phyloP scores from a whole-genome alignment of 2,113 vertebrate species.

The Mirounga angustirostris region DNA sequence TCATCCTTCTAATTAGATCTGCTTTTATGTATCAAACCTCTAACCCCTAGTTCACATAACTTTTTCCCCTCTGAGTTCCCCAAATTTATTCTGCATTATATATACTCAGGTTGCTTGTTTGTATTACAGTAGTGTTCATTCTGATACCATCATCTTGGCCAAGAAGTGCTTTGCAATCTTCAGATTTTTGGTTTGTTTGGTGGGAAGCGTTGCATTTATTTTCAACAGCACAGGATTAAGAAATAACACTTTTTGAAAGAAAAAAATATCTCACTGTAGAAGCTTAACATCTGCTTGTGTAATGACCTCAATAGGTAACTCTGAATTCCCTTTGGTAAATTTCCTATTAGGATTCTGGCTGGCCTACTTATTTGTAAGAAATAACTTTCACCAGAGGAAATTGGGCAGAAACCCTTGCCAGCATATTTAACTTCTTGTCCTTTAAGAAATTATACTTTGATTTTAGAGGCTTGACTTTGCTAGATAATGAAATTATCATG shows the following conservation, averaged over 20 bases:
- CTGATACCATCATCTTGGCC: not conserved
- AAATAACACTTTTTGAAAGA: constrained; percentile 13
- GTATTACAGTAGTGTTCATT: accelerated
- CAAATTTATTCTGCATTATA: not conserved
- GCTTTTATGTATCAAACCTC: not conserved
- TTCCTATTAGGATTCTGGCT: constrained; percentile 66
- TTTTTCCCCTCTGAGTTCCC: not conserved
- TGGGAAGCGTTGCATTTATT: not conserved
- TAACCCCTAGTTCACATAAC: not conserved
- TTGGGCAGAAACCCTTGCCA: constrained; percentile 83
- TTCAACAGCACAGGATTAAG: not conserved
- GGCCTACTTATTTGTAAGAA: constrained; percentile 59
- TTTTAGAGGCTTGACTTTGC: constrained; percentile 87
- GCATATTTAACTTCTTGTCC: constrained; percentile 87
- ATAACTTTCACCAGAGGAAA: constrained; percentile 70
- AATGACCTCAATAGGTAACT: constrained; percentile 37
- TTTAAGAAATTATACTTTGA: constrained; percentile 89
- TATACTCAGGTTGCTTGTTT: not conserved
- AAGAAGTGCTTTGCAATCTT: not conserved
- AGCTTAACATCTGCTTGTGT: constrained; percentile 23
- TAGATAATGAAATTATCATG: constrained; percentile 89
- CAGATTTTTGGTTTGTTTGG: not conserved
- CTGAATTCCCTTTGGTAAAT: constrained; percentile 39
- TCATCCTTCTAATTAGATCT: not conserved
- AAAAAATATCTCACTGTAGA: not conserved